Evolutionary conservation across 2,888 invertebrate genomes (phyloP).

Genomic region (Thyatira batis): DNA sequence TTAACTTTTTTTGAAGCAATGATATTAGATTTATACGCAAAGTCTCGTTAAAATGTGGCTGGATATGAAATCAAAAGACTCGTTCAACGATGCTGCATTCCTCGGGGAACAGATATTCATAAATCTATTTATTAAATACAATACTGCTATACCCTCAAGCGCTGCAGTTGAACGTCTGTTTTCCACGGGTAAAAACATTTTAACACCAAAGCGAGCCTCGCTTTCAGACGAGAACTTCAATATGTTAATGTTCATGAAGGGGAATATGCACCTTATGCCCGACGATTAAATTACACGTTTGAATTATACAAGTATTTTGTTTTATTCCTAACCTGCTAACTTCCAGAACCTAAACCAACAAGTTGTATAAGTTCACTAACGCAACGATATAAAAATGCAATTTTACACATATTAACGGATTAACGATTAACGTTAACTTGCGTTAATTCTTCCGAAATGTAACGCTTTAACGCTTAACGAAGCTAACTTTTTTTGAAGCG

Average conservation of each 20-base stretch:
- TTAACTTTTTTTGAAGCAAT: too few species aligned
- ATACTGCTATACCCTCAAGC: slow-evolving; percentile 20
- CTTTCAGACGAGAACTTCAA: slow-evolving; percentile 36
- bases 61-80: slow-evolving; percentile 35
- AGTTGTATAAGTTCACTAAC: too few species aligned
- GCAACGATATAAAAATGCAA: too few species aligned
- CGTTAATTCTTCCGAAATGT: too few species aligned
- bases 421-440: too few species aligned
- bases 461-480: too few species aligned
- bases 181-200: slow-evolving; percentile 27
- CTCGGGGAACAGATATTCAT: slow-evolving; percentile 28
- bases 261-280: slow-evolving; percentile 31
- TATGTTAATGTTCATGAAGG: slow-evolving; percentile 34
- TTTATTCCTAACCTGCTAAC: slow-evolving; percentile 15
- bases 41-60: slow-evolving; percentile 37
- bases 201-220: slow-evolving; percentile 28
- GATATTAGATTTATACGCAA: too few species aligned
- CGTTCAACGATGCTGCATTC: slow-evolving; percentile 33
- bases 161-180: slow-evolving; percentile 21
- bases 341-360: too few species aligned
- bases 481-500: too few species aligned
- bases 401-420: too few species aligned
- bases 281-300: slow-evolving; percentile 19
- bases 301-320: slow-evolving; percentile 18
- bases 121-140: slow-evolving; percentile 15